Percentiles rank a stretch among this genome's conserved stretches.
Conservation (phyloP, 2,888 invertebrate species). For the Omphaloscelis lunosa region DNA sequence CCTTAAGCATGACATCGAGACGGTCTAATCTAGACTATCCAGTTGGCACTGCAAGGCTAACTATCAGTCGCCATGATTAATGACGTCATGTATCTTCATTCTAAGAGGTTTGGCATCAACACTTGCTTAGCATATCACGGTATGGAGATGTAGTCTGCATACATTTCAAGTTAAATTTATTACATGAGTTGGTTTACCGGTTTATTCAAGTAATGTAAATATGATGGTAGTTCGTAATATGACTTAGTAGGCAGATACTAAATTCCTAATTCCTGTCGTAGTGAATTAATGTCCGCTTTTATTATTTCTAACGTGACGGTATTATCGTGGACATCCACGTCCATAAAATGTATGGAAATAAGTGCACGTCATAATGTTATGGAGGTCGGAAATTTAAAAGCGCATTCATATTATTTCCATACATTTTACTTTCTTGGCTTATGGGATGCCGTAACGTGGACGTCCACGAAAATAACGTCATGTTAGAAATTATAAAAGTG, state of each 20-base stretch:
- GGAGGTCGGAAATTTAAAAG: neutral
- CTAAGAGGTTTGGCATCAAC: constrained; percentile 38
- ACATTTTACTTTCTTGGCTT: neutral
- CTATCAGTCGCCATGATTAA: constrained; percentile 40
- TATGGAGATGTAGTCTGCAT: constrained; percentile 21
- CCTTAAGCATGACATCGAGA: constrained; percentile 18
- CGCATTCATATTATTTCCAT: neutral
- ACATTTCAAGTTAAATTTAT: constrained; percentile 26
- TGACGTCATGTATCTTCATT: constrained; percentile 47
- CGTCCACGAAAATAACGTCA: no score
- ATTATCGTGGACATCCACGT: neutral
- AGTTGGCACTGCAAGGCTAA: constrained; percentile 34
- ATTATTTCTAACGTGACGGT: neutral
- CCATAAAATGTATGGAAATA: neutral
- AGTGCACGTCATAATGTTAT: neutral
- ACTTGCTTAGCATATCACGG: constrained; percentile 25
- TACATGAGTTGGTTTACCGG: neutral
- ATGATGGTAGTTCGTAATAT: no score
- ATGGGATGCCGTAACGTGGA: neutral
- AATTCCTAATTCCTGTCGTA: neutral
- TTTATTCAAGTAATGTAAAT: neutral
- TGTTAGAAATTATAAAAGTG: neutral
- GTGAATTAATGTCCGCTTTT: neutral
- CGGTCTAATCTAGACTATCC: constrained; percentile 25
- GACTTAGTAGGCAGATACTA: neutral